phyloP scores from a whole-genome alignment of 2,797 vertebrate genomes.

The Helostoma temminkii region DNA sequence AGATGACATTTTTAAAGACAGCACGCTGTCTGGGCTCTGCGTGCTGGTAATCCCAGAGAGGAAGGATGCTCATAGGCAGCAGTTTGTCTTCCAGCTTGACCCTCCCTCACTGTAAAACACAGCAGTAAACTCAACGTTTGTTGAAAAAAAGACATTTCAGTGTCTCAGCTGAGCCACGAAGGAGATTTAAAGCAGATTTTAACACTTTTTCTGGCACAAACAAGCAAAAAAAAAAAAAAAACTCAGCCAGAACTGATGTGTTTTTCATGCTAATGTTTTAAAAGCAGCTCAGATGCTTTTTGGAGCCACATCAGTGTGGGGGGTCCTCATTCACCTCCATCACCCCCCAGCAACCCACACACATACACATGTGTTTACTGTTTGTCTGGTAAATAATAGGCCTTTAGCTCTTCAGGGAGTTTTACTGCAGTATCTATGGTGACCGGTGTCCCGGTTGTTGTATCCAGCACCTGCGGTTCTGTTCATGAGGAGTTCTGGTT shows the following conservation, averaged over 20 bases:
- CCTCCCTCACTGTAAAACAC: slow-evolving; percentile 19
- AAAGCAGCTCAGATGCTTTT: slow-evolving; percentile 17
- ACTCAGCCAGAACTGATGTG: not conserved
- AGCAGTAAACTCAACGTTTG: slow-evolving; percentile 19
- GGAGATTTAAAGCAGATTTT: not conserved
- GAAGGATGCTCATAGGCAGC: slow-evolving; percentile 25
- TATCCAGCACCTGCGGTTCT: not conserved
- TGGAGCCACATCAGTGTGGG: slow-evolving; percentile 38
- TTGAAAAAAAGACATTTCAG: not conserved
- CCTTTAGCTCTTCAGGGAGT: slow-evolving; percentile 19
- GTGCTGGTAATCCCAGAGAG: slow-evolving; percentile 30
- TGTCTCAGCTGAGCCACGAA: not conserved
- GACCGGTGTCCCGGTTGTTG: slow-evolving; percentile 2
- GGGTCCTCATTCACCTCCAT: slow-evolving; percentile 22
- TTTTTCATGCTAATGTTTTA: slow-evolving; percentile 42
- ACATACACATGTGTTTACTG: slow-evolving; percentile 47
- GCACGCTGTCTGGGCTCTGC: slow-evolving; percentile 3
- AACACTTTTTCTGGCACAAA: slow-evolving; percentile 4
- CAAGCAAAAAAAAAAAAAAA: not conserved
- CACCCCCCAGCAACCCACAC: slow-evolving; percentile 2
- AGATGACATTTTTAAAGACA: slow-evolving; percentile 38
- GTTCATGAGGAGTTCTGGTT: not conserved
- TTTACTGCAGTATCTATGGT: slow-evolving; percentile 48
- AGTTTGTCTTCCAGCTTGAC: slow-evolving; percentile 11
- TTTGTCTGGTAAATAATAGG: slow-evolving; percentile 49